A percentile compares a stretch with the other conserved stretches of the same genome.
Conservation (phyloP, 1,140 invertebrate genomes). For the Dolichoris vasculosae region DNA sequence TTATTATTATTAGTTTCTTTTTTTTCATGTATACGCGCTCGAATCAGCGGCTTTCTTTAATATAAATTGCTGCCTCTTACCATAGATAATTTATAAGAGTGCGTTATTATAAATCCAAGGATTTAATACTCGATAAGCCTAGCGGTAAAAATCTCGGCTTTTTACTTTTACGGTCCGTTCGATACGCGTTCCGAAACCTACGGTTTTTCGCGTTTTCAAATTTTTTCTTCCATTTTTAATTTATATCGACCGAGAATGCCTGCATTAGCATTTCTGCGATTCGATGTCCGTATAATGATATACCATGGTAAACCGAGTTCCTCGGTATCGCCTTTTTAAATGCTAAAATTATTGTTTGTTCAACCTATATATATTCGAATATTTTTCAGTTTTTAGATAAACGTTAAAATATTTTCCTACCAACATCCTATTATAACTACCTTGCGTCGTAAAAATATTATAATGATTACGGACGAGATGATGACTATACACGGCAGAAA, state of each 20-base stretch:
- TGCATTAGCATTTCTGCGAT: neutral
- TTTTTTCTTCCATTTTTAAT: neutral
- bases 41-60: neutral
- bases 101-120: conserved; percentile 25
- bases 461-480: conserved; percentile 11
- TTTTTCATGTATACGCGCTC: neutral
- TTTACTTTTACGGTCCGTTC: neutral
- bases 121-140: neutral
- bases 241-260: neutral
- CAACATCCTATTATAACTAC: conserved; percentile 5
- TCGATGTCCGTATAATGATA: neutral
- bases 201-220: neutral
- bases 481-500: conserved; percentile 37
- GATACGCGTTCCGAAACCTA: neutral
- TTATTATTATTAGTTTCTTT: conserved; percentile 22
- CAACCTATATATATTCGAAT: neutral
- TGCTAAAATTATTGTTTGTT: neutral
- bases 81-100: conserved; percentile 26
- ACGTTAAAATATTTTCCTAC: neutral
- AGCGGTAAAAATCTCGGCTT: neutral
- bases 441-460: conserved; percentile 30
- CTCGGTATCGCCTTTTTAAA: neutral
- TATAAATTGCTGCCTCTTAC: neutral
- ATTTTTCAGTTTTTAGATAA: neutral
- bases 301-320: neutral